Conservation (phyloP, 1,140 invertebrate genomes). For the Eurosta solidaginis region DNA sequence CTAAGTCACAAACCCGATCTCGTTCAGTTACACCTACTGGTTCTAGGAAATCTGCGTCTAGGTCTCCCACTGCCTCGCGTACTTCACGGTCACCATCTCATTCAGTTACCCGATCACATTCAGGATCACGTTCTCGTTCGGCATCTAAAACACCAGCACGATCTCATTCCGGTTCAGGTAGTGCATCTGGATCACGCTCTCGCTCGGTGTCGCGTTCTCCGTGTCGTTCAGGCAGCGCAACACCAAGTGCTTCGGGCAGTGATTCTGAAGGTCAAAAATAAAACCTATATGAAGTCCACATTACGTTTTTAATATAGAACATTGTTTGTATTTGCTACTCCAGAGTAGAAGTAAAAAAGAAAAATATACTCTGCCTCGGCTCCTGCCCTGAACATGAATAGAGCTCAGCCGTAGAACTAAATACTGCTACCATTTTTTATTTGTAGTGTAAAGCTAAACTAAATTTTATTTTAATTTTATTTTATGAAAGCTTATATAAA, state of each 20-base stretch:
- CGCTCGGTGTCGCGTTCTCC: conserved; percentile 43
- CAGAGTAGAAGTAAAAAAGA: background rate
- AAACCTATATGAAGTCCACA: background rate
- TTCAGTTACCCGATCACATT: conserved; percentile 44
- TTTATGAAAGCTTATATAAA: no score
- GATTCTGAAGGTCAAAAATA: conserved; percentile 47
- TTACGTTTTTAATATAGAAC: no score
- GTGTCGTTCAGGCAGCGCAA: conserved; percentile 37
- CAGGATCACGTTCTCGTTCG: conserved; percentile 46
- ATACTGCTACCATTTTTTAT: no score
- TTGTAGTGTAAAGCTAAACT: no score
- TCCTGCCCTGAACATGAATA: no score
- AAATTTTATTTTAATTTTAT: no score
- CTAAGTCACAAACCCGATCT: conserved; percentile 56
- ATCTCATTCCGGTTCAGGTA: conserved; percentile 45
- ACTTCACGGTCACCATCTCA: conserved; percentile 35
- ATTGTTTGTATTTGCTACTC: no score
- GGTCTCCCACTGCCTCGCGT: conserved; percentile 48
- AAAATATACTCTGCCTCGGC: background rate
- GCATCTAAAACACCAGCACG: conserved; percentile 28
- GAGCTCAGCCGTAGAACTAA: no score
- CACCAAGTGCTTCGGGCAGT: conserved; percentile 50
- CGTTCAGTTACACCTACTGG: conserved; percentile 38
- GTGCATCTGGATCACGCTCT: conserved; percentile 43
- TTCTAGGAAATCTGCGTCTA: conserved; percentile 47